Base-by-base conservation (phyloP, 2,797 vertebrate species). In the Diplodus puntazzo region DNA sequence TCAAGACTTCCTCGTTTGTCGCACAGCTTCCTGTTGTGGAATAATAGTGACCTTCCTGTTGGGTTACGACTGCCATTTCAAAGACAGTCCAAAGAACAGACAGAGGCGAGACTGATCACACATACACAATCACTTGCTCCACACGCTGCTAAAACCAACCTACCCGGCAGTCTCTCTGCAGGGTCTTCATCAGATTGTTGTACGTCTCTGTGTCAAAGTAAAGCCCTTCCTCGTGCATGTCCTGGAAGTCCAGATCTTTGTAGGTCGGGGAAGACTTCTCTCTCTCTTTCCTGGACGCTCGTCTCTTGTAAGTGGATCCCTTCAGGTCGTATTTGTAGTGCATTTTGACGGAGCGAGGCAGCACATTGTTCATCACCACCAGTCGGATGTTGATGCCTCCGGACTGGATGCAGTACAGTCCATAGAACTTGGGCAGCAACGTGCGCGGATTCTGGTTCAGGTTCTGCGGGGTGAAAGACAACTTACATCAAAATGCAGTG, bases 371-470 rank as follows among this genome's bases (percentile, higher is more conserved):
- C 98, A 99, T 99, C 63, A 99, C 98, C 88, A 99, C 96, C 80
- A 99, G 95, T 25, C 98, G 96, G 89, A 99, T 99, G 93, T 98
- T 99, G 90, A 97, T 98, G 69, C 98, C 98, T 62, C 98, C 98
- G 0, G 98, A 99, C 66, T 99, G 98, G 95, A 99, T 96, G 4
- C 98, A 99, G 84, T 99, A 99, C 5, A 99, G 95, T 48, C 98
- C 98, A 23, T 99, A 99, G 93, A 99, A 99, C 92, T 99, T 99
- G 57, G 98, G 98, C 82, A 99, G 94, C 52, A 99, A 96, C 0
- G 98, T 99, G 80, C 98, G 96, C 68, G 98, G 98, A 88, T 99
- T 99, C 94, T 99, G 98, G 92, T 99, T 99, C 90, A 99, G 94
- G 91, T 99, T 99, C 98, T 99, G 93, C 10, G 52, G 75, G 71